Conservation (phyloP, 2,113 vertebrate genomes). For the Channa maculata region DNA sequence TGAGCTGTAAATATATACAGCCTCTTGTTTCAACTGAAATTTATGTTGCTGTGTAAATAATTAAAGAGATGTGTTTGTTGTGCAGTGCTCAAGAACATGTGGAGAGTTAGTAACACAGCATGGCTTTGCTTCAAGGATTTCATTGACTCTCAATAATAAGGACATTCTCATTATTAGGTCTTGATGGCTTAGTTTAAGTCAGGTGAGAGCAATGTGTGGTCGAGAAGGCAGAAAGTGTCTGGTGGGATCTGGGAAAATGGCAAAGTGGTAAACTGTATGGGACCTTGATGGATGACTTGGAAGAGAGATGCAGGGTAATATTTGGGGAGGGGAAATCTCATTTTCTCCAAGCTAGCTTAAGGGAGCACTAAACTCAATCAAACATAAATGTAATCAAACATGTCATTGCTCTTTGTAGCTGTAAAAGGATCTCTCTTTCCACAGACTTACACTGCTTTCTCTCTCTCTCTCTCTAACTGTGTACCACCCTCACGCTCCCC, state of each 20-base stretch:
- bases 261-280: constrained; percentile 69
- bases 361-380: constrained; percentile 78
- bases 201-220: constrained; percentile 25
- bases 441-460: constrained; percentile 14
- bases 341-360: constrained; percentile 76
- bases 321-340: constrained; percentile 78
- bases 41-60: constrained; percentile 63
- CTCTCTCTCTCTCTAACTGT: neutral
- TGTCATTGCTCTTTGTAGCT: constrained; percentile 73
- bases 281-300: constrained; percentile 67
- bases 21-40: constrained; percentile 40
- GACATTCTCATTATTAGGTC: constrained; percentile 18
- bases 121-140: constrained; percentile 13
- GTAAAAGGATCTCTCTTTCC: constrained; percentile 60
- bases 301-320: constrained; percentile 64
- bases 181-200: constrained; percentile 26
- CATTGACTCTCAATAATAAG: constrained; percentile 32
- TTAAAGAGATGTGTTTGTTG: constrained; percentile 57
- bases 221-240: constrained; percentile 22
- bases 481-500: neutral
- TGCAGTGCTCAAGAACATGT: constrained; percentile 32
- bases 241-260: constrained; percentile 65
- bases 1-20: constrained; percentile 24
- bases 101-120: constrained; percentile 10
- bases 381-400: constrained; percentile 81